Evolutionary conservation across 1,140 invertebrate genomes (phyloP).

Genomic region (Macrocentrus cingulum): DNA sequence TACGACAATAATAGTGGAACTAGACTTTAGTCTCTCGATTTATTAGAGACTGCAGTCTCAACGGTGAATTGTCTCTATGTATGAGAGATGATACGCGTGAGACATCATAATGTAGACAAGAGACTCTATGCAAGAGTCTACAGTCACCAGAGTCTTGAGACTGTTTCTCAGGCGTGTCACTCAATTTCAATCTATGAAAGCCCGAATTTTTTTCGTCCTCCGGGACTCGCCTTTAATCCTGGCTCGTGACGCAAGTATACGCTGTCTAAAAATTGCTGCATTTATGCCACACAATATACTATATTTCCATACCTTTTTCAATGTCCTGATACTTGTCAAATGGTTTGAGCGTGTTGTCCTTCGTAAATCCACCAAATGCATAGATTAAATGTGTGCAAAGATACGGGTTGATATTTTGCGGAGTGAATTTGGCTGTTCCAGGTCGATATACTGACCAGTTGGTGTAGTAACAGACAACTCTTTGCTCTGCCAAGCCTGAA

Average conservation of each 20-base stretch:
- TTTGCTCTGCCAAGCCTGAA: conserved; percentile 62
- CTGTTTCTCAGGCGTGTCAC: too few relatives aligned
- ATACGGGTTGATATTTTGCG: conserved; percentile 94
- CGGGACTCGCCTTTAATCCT: too few relatives aligned
- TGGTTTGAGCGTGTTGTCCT: conserved; percentile 85
- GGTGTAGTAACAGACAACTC: conserved; percentile 90
- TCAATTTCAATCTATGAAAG: neutral
- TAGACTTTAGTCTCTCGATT: neutral
- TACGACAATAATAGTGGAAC: too few relatives aligned
- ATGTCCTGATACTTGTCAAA: conserved; percentile 96
- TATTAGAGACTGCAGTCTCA: too few relatives aligned
- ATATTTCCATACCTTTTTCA: conserved; percentile 75
- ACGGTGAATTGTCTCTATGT: too few relatives aligned
- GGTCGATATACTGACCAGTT: conserved; percentile 91
- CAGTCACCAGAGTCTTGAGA: too few relatives aligned
- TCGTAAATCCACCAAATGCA: conserved; percentile 90
- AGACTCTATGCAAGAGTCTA: too few relatives aligned
- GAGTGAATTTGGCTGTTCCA: conserved; percentile 86
- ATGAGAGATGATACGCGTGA: too few relatives aligned
- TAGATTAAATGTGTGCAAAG: conserved; percentile 94
- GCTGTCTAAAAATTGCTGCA: too few relatives aligned
- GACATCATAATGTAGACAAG: too few relatives aligned
- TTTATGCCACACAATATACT: neutral
- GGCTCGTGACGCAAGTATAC: too few relatives aligned
- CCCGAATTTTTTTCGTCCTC: conserved; percentile 5